Evolutionary conservation across 2,113 vertebrate species (phyloP).

Genomic region (Pseudorhombus dupliciocellatus): DNA sequence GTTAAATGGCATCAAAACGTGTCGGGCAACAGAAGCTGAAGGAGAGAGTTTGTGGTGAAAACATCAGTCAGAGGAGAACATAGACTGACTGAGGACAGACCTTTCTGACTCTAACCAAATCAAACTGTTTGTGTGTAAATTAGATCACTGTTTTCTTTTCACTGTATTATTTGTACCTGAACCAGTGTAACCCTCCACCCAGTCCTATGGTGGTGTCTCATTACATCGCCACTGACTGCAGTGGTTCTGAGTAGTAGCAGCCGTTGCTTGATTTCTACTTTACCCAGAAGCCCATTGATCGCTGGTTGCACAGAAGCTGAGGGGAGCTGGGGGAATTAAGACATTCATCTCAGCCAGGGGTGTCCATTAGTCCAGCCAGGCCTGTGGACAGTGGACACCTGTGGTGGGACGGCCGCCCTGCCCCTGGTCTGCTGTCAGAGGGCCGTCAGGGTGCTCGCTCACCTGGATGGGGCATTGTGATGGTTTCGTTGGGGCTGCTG

Average conservation of each 20-base stretch:
- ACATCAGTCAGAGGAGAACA: too few species aligned
- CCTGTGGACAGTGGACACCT: constrained; percentile 15
- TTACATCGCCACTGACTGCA: neutral
- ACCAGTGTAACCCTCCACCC: too few species aligned
- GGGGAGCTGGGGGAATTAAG: neutral
- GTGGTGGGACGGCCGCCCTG: neutral
- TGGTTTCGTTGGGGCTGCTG: constrained; percentile 89
- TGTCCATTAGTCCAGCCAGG: neutral
- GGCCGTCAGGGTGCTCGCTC: constrained; percentile 53
- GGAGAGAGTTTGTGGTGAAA: too few species aligned
- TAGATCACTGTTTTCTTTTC: too few species aligned
- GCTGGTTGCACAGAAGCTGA: neutral
- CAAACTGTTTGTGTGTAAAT: too few species aligned
- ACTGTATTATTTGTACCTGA: too few species aligned
- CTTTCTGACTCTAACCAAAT: too few species aligned
- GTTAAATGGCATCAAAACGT: too few species aligned
- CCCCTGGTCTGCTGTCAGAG: neutral
- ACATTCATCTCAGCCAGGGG: neutral
- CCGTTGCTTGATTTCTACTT: constrained; percentile 10
- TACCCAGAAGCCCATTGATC: constrained; percentile 6
- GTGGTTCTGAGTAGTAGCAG: neutral
- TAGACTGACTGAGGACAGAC: too few species aligned
- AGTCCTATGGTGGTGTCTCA: too few species aligned
- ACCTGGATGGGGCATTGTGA: constrained; percentile 96
- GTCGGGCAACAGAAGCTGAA: too few species aligned